These are phyloP conservation scores for Pardosa pseudoannulata DNA, from an alignment of 2,888 invertebrate genomes.

Conservation along the genomic window DNA sequence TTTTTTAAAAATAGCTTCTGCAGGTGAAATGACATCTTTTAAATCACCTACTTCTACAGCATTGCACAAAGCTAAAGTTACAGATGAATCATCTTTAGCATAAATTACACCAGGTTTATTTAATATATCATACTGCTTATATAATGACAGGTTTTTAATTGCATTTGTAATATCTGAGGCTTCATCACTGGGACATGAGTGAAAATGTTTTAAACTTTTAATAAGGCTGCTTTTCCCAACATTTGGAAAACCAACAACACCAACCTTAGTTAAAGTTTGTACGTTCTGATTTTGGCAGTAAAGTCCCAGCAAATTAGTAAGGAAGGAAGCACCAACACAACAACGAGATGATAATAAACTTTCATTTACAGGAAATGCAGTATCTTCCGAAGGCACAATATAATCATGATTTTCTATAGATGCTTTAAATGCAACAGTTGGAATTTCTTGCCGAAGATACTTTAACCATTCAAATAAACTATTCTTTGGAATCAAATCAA, in stretches of 20 bases:
- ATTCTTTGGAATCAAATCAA: conserved; percentile 92
- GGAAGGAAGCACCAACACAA: conserved; percentile 94
- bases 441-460: conserved; percentile 88
- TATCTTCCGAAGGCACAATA: conserved; percentile 78
- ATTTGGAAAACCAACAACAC: conserved; percentile 96
- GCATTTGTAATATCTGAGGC: conserved; percentile 95
- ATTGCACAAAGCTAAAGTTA: conserved; percentile 72
- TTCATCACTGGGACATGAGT: conserved; percentile 95
- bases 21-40: conserved; percentile 90
- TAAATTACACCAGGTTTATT: conserved; percentile 98
- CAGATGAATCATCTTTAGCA: conserved; percentile 78
- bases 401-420: conserved; percentile 89
- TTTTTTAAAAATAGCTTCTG: conserved; percentile 90
- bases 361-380: conserved; percentile 75
- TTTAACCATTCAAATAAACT: conserved; percentile 94
- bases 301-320: conserved; percentile 94
- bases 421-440: conserved; percentile 89
- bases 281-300: conserved; percentile 95
- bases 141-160: conserved; percentile 95
- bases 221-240: conserved; percentile 99
- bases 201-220: conserved; percentile 95
- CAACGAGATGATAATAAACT: conserved; percentile 81
- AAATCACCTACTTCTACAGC: conserved; percentile 82
- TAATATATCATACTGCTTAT: conserved; percentile 93
- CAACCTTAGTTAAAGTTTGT: conserved; percentile 93